Conservation (phyloP, 2,888 invertebrate genomes). For the Crossocerus cetratus region DNA sequence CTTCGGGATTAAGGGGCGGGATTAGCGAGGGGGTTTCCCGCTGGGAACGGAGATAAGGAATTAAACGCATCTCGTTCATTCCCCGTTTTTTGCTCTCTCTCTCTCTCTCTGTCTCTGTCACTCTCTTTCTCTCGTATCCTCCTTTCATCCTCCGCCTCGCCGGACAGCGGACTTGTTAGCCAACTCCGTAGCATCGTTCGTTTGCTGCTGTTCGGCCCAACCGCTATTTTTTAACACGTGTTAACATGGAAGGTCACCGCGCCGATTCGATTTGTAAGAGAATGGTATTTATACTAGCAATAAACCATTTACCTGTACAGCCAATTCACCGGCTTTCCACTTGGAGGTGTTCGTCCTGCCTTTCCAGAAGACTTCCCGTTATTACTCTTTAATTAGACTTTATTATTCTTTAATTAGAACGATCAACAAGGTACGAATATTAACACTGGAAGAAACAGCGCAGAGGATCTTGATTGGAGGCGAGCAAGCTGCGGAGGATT, state of each 20-base stretch:
- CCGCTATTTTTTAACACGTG: conserved; percentile 58
- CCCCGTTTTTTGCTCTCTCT: conserved; percentile 4
- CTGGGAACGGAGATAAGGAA: no score
- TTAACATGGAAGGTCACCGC: conserved; percentile 42
- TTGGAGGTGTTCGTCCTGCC: no score
- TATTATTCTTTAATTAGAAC: no score
- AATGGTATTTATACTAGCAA: conserved; percentile 67
- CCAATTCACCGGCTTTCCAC: background rate
- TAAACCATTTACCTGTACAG: conserved; percentile 50
- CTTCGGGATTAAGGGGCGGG: background rate
- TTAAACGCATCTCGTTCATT: background rate
- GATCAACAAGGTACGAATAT: no score
- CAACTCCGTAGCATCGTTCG: conserved; percentile 43
- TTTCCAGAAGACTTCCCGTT: no score
- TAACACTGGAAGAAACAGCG: no score
- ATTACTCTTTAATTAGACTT: no score
- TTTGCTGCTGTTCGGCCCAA: conserved; percentile 53
- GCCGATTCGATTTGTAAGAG: conserved; percentile 59
- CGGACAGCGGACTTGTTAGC: conserved; percentile 35
- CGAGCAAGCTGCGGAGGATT: no score
- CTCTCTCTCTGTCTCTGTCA: conserved; percentile 12
- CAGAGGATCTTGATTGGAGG: no score
- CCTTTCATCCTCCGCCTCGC: conserved; percentile 26
- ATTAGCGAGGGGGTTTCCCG: no score
- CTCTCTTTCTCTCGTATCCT: background rate